Base-by-base conservation (phyloP, 2,888 invertebrate species). In the Heliconius cydno region DNA sequence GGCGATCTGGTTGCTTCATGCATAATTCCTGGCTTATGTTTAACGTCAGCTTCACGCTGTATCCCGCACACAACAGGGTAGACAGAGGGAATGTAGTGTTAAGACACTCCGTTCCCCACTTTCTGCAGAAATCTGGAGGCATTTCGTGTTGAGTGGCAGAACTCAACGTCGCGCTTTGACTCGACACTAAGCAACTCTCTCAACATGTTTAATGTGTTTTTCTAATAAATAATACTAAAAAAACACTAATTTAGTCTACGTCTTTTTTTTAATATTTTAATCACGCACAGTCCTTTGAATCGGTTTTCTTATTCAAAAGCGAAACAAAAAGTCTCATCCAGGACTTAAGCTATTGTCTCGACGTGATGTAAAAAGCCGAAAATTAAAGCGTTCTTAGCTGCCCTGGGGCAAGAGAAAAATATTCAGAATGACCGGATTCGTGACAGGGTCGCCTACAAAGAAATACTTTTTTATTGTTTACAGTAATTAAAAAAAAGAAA, bases 291-390 rank as follows among this genome's bases (percentile, higher is more conserved):
- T 60, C 80, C 73, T 80, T 71, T 63, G 72, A 78, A 68, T 72
- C 76, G 28, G 77, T 80, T 79, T 81, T 80, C 79, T 78, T 81
- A 77, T 79, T 77, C 77, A 75, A 80, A 74, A 77, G 38, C 70
- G 46, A 60, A 79, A 80, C 75, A 79, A 82, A 82, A 82, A 80
- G 80, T 68, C 71, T 75, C 77, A 72, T 78, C 75, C 77, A 79
- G 79, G 81, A 79, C 77, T 65, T 78, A 71, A 75, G 74, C 77
- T 66, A 75, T 82, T 82, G 82, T 82, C 81, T 81, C 76, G 77
- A 72, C 72, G 72, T 79, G 79, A 79, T 79, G 78, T 81, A 82
- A 80, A 81, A 79, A 79, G 77, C 70, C 75, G 38, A 63, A 75
- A 75, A 80, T 82, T 79, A 82, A 82, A 73, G 75, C 79, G 65